Percentiles rank a stretch among this genome's conserved stretches.
Evolutionary conservation across 2,888 invertebrate genomes (phyloP).

Genomic region (Nowickia ferox): DNA sequence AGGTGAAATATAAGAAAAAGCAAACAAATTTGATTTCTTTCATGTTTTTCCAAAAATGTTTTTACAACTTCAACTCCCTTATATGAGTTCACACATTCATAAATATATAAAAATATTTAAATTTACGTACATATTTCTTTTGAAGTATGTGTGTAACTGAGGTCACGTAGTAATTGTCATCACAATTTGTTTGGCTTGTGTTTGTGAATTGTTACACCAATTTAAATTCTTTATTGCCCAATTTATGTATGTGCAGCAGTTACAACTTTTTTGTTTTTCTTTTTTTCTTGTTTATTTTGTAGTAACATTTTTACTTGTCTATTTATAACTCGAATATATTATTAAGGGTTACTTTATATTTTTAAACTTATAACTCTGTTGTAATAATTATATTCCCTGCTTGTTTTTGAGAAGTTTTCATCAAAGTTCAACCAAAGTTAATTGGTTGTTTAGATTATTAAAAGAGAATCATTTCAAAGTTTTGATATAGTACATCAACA

Average conservation of each 20-base stretch:
- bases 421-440: slow-evolving; percentile 14
- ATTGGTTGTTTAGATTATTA: slow-evolving; percentile 12
- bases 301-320: not conserved
- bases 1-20: slow-evolving; percentile 37
- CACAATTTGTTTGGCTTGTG: slow-evolving; percentile 17
- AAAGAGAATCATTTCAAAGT: slow-evolving; percentile 28
- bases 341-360: not conserved
- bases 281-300: not conserved
- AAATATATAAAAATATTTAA: not conserved
- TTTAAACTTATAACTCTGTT: not conserved
- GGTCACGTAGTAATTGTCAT: slow-evolving; percentile 56
- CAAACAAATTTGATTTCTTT: slow-evolving; percentile 39
- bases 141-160: not conserved
- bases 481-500: not conserved
- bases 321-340: not conserved
- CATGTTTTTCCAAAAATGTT: not conserved
- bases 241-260: slow-evolving; percentile 35
- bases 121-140: not conserved
- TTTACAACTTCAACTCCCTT: slow-evolving; percentile 1
- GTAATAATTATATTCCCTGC: slow-evolving; percentile 8
- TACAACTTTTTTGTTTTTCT: not conserved
- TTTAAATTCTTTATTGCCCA: slow-evolving; percentile 38
- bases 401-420: not conserved
- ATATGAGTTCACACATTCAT: slow-evolving; percentile 1
- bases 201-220: not conserved